Evolutionary conservation across 2,888 invertebrate species (phyloP).

Genomic region (Syritta pipiens): DNA sequence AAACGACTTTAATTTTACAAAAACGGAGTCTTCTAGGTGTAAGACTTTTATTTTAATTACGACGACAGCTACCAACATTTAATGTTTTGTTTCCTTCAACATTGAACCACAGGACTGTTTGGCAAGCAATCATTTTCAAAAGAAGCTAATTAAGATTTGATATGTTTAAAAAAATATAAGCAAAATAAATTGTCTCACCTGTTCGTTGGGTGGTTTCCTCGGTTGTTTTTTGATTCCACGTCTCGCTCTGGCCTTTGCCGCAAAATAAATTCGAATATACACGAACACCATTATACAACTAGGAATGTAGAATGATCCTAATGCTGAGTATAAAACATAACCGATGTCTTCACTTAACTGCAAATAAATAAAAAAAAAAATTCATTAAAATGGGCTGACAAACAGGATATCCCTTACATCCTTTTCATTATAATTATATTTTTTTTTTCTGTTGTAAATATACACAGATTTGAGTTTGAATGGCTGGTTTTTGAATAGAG

Average conservation of each 20-base stretch:
- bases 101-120: too few species aligned
- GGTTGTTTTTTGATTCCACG: slow-evolving; percentile 91
- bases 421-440: background rate
- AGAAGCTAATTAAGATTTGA: too few species aligned
- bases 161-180: background rate
- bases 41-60: too few species aligned
- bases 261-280: slow-evolving; percentile 98
- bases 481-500: background rate
- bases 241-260: slow-evolving; percentile 94
- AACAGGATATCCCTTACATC: slow-evolving; percentile 9
- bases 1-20: too few species aligned
- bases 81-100: too few species aligned
- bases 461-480: background rate
- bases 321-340: slow-evolving; percentile 98
- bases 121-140: too few species aligned
- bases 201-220: slow-evolving; percentile 80
- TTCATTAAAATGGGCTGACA: slow-evolving; percentile 10
- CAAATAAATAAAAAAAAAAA: slow-evolving; percentile 74
- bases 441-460: background rate
- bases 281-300: slow-evolving; percentile 99
- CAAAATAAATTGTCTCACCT: slow-evolving; percentile 73
- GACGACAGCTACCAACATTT: too few species aligned
- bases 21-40: too few species aligned
- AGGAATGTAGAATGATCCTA: slow-evolving; percentile 99
- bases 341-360: slow-evolving; percentile 97